phyloP scores from a whole-genome alignment of 1,140 invertebrate genomes.

The Conopomorpha cramerella region DNA sequence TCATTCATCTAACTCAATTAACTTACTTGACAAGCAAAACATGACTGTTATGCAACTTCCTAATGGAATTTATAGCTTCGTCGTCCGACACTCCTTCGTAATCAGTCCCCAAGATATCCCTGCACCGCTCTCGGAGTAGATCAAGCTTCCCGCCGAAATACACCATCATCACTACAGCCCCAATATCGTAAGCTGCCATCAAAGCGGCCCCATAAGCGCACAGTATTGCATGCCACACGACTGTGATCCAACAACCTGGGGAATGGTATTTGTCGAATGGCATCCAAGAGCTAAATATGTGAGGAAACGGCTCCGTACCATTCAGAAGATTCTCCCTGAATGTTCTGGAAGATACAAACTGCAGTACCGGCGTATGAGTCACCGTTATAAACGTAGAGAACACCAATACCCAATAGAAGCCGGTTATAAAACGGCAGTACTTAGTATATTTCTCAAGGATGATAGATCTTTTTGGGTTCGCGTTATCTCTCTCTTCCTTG shows the following conservation, averaged over 20 bases:
- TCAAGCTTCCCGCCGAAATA: slow-evolving; percentile 40
- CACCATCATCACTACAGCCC: slow-evolving; percentile 29
- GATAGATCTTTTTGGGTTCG: slow-evolving; percentile 10
- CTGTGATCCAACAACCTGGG: slow-evolving; percentile 30
- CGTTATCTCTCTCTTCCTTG: slow-evolving; percentile 24
- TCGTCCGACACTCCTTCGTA: slow-evolving; percentile 10
- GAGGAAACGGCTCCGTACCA: slow-evolving; percentile 33
- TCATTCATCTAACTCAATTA: too few species aligned
- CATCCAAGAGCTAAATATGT: slow-evolving; percentile 41
- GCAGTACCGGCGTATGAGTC: slow-evolving; percentile 18
- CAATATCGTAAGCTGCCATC: slow-evolving; percentile 32
- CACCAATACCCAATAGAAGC: slow-evolving; percentile 31
- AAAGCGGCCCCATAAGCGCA: slow-evolving; percentile 24
- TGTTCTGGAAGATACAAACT: slow-evolving; percentile 18
- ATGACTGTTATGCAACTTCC: slow-evolving; percentile 25
- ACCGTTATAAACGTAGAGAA: slow-evolving; percentile 23
- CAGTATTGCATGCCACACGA: slow-evolving; percentile 20
- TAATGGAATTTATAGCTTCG: slow-evolving; percentile 11
- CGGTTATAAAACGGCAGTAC: slow-evolving; percentile 27
- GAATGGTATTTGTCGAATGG: slow-evolving; percentile 32
- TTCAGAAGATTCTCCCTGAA: slow-evolving; percentile 24
- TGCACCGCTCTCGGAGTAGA: slow-evolving; percentile 29
- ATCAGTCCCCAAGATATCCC: slow-evolving; percentile 18
- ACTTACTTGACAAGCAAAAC: slow-evolving; percentile 33
- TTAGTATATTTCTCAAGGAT: slow-evolving; percentile 30